These are phyloP conservation scores for Anthrax anthrax DNA, from an alignment of 2,888 invertebrate genomes.

Conservation along the genomic window DNA sequence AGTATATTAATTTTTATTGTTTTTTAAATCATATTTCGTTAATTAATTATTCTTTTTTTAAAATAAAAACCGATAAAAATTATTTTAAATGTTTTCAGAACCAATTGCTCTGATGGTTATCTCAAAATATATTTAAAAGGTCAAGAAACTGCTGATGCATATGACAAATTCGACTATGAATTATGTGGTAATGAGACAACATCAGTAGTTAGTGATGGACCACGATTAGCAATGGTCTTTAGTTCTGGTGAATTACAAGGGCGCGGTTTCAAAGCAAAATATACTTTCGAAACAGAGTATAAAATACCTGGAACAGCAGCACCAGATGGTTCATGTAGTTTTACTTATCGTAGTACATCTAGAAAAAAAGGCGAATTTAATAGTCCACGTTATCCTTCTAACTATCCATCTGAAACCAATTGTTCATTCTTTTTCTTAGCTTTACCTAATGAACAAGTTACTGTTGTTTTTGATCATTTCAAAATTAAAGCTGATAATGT, in stretches of 20 bases:
- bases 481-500: conserved; percentile 71
- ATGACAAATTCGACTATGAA: conserved; percentile 86
- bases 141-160: conserved; percentile 82
- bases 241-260: conserved; percentile 86
- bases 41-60: too few species aligned
- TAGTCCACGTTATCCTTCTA: conserved; percentile 90
- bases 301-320: conserved; percentile 89
- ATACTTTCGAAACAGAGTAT: conserved; percentile 57
- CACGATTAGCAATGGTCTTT: conserved; percentile 86
- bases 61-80: too few species aligned
- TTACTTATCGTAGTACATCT: conserved; percentile 77
- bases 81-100: conserved; percentile 15
- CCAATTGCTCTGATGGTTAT: conserved; percentile 78
- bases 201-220: conserved; percentile 76
- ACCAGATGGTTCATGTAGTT: conserved; percentile 80
- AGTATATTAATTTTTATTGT: conserved; percentile 32
- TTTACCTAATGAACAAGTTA: conserved; percentile 77
- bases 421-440: conserved; percentile 86
- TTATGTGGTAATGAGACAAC: conserved; percentile 81
- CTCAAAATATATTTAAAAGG: conserved; percentile 82
- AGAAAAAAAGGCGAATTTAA: conserved; percentile 85
- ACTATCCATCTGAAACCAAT: conserved; percentile 89
- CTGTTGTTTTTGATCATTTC: conserved; percentile 81
- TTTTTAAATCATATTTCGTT: too few species aligned
- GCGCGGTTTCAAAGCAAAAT: conserved; percentile 63